Conservation (phyloP, 2,888 invertebrate genomes). For the Salticus scenicus region DNA sequence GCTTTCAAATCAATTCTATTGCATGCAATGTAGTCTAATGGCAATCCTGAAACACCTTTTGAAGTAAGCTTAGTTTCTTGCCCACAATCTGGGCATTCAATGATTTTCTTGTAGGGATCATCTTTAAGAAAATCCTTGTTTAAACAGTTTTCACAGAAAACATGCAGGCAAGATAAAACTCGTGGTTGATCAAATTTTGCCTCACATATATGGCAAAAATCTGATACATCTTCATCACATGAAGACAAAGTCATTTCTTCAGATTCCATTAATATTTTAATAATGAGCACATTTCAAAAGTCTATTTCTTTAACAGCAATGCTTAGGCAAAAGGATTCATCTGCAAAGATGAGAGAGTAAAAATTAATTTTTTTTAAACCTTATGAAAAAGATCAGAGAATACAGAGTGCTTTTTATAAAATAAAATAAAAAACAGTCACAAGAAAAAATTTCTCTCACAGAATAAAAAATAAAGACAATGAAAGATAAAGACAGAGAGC, state of each 20-base stretch:
- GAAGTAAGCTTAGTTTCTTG: slow-evolving; percentile 83
- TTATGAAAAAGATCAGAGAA: too few species aligned
- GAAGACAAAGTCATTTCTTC: slow-evolving; percentile 50
- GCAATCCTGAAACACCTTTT: slow-evolving; percentile 86
- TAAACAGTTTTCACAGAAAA: slow-evolving; percentile 94
- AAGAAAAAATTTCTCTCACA: too few species aligned
- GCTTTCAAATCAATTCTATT: slow-evolving; percentile 78
- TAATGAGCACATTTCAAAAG: too few species aligned
- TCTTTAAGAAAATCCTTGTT: slow-evolving; percentile 81
- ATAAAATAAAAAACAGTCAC: too few species aligned
- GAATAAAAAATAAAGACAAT: too few species aligned
- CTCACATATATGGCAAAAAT: slow-evolving; percentile 58
- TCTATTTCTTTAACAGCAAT: too few species aligned
- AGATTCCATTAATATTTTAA: slow-evolving; percentile 61
- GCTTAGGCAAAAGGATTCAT: too few species aligned
- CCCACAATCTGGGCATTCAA: slow-evolving; percentile 81
- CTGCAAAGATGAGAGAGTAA: too few species aligned
- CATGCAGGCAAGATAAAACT: slow-evolving; percentile 94
- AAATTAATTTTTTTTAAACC: too few species aligned
- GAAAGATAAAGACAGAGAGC: too few species aligned
- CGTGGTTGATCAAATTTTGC: slow-evolving; percentile 79
- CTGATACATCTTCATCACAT: slow-evolving; percentile 42
- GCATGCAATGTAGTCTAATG: slow-evolving; percentile 89
- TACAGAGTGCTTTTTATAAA: too few species aligned
- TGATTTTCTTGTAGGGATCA: slow-evolving; percentile 72